phyloP scores from a whole-genome alignment of 2,797 vertebrate species.

The Channallabes apus region DNA sequence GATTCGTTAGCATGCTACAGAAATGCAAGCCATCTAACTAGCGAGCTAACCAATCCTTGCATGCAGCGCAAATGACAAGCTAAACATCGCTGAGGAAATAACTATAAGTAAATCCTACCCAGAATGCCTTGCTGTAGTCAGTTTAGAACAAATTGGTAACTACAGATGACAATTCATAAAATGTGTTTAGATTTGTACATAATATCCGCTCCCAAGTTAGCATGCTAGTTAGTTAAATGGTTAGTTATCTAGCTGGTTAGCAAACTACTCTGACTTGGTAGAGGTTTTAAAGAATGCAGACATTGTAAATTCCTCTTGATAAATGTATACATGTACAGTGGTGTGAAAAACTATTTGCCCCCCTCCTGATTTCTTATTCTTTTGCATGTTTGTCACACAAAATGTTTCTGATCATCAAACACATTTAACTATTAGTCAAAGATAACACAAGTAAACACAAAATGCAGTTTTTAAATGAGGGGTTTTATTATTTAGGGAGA shows the following conservation, averaged over 20 bases:
- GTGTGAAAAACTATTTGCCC: too few relatives aligned
- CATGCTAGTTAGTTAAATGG: background rate
- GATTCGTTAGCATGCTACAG: background rate
- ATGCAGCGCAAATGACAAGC: background rate
- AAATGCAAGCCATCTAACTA: background rate
- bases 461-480: too few relatives aligned
- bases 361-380: too few relatives aligned
- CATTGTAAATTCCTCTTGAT: background rate
- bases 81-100: background rate
- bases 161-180: background rate
- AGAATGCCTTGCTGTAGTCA: background rate
- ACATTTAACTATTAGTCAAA: too few relatives aligned
- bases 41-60: background rate
- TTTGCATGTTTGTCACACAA: too few relatives aligned
- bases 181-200: background rate
- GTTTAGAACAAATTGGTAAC: background rate
- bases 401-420: too few relatives aligned
- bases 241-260: background rate
- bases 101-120: background rate
- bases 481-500: too few relatives aligned
- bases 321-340: too few relatives aligned
- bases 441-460: too few relatives aligned
- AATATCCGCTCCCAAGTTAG: background rate
- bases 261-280: background rate
- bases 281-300: background rate